Evolutionary conservation across 2,888 invertebrate genomes (phyloP), one percentile per base, ranked within the genome.

Genomic region (Leucophenga maculata): DNA sequence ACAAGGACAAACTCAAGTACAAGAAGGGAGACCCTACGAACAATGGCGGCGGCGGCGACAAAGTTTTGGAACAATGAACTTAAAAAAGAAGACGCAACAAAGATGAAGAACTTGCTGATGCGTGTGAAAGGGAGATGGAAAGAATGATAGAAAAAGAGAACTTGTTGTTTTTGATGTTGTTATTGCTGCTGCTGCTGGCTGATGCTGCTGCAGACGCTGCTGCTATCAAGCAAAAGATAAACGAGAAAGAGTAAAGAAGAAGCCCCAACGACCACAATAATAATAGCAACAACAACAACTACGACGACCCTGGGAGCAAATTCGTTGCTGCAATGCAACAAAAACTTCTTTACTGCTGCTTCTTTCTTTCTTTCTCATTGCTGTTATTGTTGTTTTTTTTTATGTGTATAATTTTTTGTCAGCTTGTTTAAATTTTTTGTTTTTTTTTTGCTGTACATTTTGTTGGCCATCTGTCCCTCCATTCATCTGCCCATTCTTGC

Each of bases 251-350:
- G 16, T 26, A 69, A 67, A 32, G 32, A 32, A 32, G 32, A 32
- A 32, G 32, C 20, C 60, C 22, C 22, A 60, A 44, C 44, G 55
- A 11, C 50, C 57, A 67, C 39, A 60, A 50, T 46, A 46, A 65
- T 31, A 60, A 48, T 11, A 46, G 44, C 67, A 52, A 64, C 65
- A 64, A 65, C 48, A 65, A 55, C 11, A 22, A 26, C 2, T 20
- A 6, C 73, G 76, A 72, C 77, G 82, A 85, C 84, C 85, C 84
- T 85, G 85, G 76, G 74, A 83, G 77, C 79, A 78, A 71, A 76
- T 72, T n/a, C n/a, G n/a, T 77, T 74, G 75, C 74, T 77, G 77
- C 83, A 76, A 77, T 77, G 76, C 65, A 68, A 54, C 59, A 74
- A 71, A 74, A 72, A 72, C 66, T 48, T 68, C 46, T 57, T 67